Conservation (phyloP, 1,140 invertebrate genomes). For the Aphelenchoides avenae region DNA sequence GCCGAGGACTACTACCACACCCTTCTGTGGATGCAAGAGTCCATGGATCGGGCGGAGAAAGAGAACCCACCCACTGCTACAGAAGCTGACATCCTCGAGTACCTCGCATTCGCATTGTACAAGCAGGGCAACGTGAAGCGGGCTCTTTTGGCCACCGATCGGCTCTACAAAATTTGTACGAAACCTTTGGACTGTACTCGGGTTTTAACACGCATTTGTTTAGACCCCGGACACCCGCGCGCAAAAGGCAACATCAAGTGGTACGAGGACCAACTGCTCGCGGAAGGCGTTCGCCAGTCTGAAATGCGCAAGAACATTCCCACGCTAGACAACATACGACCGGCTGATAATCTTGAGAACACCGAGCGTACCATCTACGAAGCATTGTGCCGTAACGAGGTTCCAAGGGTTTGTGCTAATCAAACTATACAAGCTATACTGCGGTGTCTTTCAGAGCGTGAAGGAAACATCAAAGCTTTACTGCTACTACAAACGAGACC, state of each 20-base stretch:
- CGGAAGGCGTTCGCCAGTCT: constrained; percentile 34
- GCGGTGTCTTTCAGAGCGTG: constrained; percentile 55
- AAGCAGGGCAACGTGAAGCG: constrained; percentile 75
- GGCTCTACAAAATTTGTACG: constrained; percentile 72
- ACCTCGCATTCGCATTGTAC: constrained; percentile 88
- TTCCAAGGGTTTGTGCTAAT: constrained; percentile 60
- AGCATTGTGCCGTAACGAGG: constrained; percentile 81
- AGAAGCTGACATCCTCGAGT: constrained; percentile 64
- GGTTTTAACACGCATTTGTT: too few species aligned
- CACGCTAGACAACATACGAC: constrained; percentile 25
- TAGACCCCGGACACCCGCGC: constrained; percentile 38
- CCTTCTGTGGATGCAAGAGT: constrained; percentile 88
- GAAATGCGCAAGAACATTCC: constrained; percentile 65
- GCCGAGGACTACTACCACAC: constrained; percentile 88
- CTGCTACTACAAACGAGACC: constrained; percentile 69
- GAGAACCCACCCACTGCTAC: constrained; percentile 45
- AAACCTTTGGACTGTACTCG: too few species aligned
- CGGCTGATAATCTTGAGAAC: constrained; percentile 33
- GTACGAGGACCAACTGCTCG: constrained; percentile 51
- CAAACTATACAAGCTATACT: too few species aligned
- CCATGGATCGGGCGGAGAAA: constrained; percentile 70
- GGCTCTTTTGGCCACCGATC: constrained; percentile 81
- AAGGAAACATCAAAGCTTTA: constrained; percentile 64
- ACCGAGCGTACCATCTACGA: constrained; percentile 68
- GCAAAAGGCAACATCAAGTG: constrained; percentile 48